Base-by-base conservation (phyloP, 2,113 vertebrate species). In the Stigmatopora argus region DNA sequence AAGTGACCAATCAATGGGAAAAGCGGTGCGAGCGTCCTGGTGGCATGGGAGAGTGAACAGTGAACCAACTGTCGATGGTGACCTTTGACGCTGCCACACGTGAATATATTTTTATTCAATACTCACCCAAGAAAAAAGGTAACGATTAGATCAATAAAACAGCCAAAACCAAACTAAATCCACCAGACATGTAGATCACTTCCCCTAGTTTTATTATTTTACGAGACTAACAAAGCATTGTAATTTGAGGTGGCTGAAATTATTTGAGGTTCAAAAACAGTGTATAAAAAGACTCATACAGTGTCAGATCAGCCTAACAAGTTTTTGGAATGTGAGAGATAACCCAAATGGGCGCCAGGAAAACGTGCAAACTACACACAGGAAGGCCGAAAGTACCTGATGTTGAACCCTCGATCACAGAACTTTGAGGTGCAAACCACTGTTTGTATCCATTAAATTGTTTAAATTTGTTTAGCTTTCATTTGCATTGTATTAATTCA, bases 1-100 rank as follows among this genome's bases (percentile, higher is more conserved):
- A 71, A 64, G 66, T 14, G 64, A 64, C 69, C 64, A 72, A 62
- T 65, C 64, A 70, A 62, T 73, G 62, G 73, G 74, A 78, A 71
- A 74, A 65, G 64, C 64, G 0, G 14, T 0, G 1, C 38, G 51
- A 23, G 26, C 48, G 23, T 47, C 62, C 58, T 17, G 9, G n/a
- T 62, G 52, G 7, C 45, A 58, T 65, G 67, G 67, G 67, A 73
- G 58, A 62, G 7, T 59, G 53, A 64, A 45, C 59, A 67, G 48
- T 41, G 53, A 64, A 64, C 44, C 57, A 31, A 14, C 5, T 34
- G 23, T 34, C 7, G 23, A 53, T 3, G 5, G 56, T 44, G 17
- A 1, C 34, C 11, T 63, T 3, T 17, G 13, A 7, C 15, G 23
- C 26, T 15, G 15, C 49, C 19, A 18, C 15, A 38, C 7, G 18